Percentiles rank a stretch among this genome's conserved stretches.
Evolutionary conservation across 2,888 invertebrate genomes (phyloP).

Genomic region (Napeogenes sylphis): DNA sequence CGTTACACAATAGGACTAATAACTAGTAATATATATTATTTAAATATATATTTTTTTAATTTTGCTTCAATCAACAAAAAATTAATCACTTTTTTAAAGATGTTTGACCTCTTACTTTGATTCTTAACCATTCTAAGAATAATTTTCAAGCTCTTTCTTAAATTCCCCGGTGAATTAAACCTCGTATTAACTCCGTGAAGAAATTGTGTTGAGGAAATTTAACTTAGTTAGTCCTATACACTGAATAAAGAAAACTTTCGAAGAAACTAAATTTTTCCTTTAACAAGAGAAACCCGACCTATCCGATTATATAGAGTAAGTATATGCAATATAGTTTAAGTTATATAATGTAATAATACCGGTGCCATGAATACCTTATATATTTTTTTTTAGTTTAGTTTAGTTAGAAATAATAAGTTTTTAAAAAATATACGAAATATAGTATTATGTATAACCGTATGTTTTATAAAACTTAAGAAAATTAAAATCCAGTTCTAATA

Average conservation of each 20-base stretch:
- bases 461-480: too few species aligned
- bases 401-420: too few species aligned
- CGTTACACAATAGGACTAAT: too few species aligned
- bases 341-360: background rate
- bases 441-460: too few species aligned
- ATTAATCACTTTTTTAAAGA: background rate
- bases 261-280: background rate
- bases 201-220: constrained; percentile 18
- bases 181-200: constrained; percentile 22
- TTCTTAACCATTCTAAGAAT: background rate
- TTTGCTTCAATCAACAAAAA: background rate
- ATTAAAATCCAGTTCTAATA: too few species aligned
- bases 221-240: constrained; percentile 4
- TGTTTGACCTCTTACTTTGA: background rate
- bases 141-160: background rate
- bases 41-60: too few species aligned
- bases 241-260: constrained; percentile 4
- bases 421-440: too few species aligned
- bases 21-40: constrained; percentile 14
- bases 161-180: background rate
- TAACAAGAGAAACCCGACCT: background rate
- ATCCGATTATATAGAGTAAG: background rate
- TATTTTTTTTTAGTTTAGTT: too few species aligned
- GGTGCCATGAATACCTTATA: too few species aligned
- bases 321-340: background rate